A percentile compares a stretch with the other conserved stretches of the same genome.
These are phyloP conservation scores for Sminthurinus signatus DNA, from an alignment of 1,140 invertebrate genomes.

Conservation along the genomic window DNA sequence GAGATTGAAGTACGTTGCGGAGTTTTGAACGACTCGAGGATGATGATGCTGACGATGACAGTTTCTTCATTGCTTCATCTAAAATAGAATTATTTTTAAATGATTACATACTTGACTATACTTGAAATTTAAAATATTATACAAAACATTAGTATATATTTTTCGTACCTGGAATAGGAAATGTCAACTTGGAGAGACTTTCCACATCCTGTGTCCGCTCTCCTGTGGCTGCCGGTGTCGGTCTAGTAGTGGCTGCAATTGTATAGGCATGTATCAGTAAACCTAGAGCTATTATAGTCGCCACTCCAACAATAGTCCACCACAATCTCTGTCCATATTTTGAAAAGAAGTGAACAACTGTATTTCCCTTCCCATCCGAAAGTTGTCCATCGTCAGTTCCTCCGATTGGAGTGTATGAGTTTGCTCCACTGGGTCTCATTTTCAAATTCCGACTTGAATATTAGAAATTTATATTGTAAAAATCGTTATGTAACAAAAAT, in stretches of 20 bases:
- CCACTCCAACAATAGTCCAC: neutral
- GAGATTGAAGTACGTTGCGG: no score
- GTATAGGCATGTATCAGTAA: neutral
- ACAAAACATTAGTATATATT: no score
- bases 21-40: no score
- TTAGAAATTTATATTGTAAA: neutral
- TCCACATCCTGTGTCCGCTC: neutral
- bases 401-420: neutral
- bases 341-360: neutral
- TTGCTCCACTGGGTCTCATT: neutral
- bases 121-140: no score
- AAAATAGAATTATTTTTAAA: neutral
- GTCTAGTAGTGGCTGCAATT: neutral
- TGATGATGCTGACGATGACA: no score
- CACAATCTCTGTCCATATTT: conserved; percentile 5
- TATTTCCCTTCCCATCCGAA: neutral
- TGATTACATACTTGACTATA: neutral
- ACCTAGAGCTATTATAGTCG: neutral
- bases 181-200: neutral
- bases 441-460: neutral
- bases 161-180: neutral
- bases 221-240: neutral
- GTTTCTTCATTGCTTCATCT: no score
- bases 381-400: neutral
- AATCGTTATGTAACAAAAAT: neutral